These are phyloP conservation scores for Drosophila histrio DNA, from an alignment of 2,888 invertebrate species.

Conservation along the genomic window DNA sequence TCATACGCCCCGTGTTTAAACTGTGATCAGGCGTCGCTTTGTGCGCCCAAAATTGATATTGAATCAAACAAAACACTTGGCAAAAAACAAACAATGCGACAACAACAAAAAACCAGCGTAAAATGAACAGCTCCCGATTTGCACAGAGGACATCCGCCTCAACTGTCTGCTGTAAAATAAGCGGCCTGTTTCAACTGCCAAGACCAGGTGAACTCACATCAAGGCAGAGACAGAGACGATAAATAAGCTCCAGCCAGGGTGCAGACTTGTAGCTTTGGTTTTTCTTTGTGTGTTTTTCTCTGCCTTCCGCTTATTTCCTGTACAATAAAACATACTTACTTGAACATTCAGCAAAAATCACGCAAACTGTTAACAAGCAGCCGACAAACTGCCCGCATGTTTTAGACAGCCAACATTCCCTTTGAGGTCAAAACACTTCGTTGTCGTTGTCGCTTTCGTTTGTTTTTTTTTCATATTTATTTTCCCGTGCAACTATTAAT, in stretches of 20 bases:
- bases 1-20: slow-evolving; percentile 61
- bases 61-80: slow-evolving; percentile 51
- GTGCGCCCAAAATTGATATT: slow-evolving; percentile 47
- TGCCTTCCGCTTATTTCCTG: not conserved
- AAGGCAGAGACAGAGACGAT: not conserved
- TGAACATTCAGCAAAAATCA: slow-evolving; percentile 13
- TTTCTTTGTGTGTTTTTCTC: slow-evolving; percentile 1
- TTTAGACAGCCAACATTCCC: not conserved
- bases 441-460: not conserved
- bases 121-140: slow-evolving; percentile 21
- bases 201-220: slow-evolving; percentile 3
- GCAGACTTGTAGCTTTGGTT: not conserved
- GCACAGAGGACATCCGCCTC: not conserved
- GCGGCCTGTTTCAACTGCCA: slow-evolving; percentile 24
- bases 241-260: slow-evolving; percentile 13
- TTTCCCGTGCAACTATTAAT: slow-evolving; percentile 10
- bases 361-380: slow-evolving; percentile 19
- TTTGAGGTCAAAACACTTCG: slow-evolving; percentile 11
- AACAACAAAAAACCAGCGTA: not conserved
- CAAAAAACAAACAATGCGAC: slow-evolving; percentile 25
- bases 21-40: slow-evolving; percentile 31
- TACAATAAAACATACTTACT: slow-evolving; percentile 9
- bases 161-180: slow-evolving; percentile 10
- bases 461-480: slow-evolving; percentile 9
- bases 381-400: slow-evolving; percentile 16